A percentile compares a stretch with the other conserved stretches of the same genome.
Conservation (phyloP, 2,888 invertebrate species). For the Chaetoderma sp. region DNA sequence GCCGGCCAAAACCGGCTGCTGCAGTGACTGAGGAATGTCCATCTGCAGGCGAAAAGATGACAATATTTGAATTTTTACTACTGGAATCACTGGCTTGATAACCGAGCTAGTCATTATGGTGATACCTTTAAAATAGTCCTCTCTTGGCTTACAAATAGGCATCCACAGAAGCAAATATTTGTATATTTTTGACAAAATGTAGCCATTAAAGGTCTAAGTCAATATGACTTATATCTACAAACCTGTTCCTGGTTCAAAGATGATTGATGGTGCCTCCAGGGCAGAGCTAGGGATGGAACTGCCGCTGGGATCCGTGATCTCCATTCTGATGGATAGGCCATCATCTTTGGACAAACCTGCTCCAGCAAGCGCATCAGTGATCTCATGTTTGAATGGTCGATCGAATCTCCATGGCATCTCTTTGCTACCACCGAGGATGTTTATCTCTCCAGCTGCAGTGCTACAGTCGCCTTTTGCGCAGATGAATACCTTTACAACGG, state of each 20-base stretch:
- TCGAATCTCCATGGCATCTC: constrained; percentile 30
- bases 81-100: no score
- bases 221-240: no score
- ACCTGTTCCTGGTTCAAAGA: constrained; percentile 10
- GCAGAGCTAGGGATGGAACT: not conserved
- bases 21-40: no score
- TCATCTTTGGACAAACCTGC: not conserved
- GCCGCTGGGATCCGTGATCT: constrained; percentile 18
- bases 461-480: constrained; percentile 1
- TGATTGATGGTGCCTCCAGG: constrained; percentile 13
- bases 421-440: constrained; percentile 19
- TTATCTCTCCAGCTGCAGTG: constrained; percentile 16
- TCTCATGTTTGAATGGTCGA: constrained; percentile 18
- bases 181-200: no score
- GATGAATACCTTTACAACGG: constrained; percentile 21
- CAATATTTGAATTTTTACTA: no score
- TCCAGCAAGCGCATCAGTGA: constrained; percentile 12
- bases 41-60: no score
- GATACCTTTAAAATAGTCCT: no score
- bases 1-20: no score
- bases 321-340: not conserved
- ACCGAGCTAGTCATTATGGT: no score
- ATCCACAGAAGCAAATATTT: no score
- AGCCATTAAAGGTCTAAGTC: no score
- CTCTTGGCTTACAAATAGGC: no score